Base-by-base conservation (phyloP, 2,888 invertebrate species). In the Taphrorychus bicolor region DNA sequence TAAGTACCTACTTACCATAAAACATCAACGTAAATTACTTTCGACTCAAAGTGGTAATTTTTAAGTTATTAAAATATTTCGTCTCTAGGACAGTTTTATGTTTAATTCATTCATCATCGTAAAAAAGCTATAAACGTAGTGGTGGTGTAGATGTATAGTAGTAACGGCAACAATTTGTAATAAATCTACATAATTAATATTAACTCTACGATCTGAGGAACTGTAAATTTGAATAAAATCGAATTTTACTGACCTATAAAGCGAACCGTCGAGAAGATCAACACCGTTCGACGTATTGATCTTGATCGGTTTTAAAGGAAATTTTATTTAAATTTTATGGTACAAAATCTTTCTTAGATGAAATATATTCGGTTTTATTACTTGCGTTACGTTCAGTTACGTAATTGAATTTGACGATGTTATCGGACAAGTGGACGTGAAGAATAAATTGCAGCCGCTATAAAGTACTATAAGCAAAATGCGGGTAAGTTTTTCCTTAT, bases 151-250 rank as follows among this genome's bases (percentile, higher is more conserved):
- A 56, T 45, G 41, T 42, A n/a, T n/a, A 52, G 58, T 58, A 58
- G 63, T 40, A 64, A 63, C 22, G 63, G 45, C 63, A 52, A 42
- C 59, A 48, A 53, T 45, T 65, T 59, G 59, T 65, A 53, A 48
- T 53, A 65, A 59, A 65, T 59, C 65, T 40, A 53, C 65, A 65
- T 59, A 65, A 58, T 65, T 65, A 59, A 59, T 59, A 65, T 65
- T 65, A 48, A 59, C 58, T 65, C 54, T 62, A 65, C 65, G 59
- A 65, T 32, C 59, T 41, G 59, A 65, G 59, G 59, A 65, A 59
- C 65, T 65, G 65, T 65, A 65, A 65, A 65, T 65, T 65, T 65
- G 24, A 65, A 65, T 65, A 59, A 32, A 42, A 40, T 53, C 65
- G 48, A 53, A 59, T 53, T 65, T 65, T 65, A 65, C 53, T 59